Evolutionary conservation across 2,113 vertebrate species (phyloP).

Genomic region (Boulengeromyrus knoepffleri): DNA sequence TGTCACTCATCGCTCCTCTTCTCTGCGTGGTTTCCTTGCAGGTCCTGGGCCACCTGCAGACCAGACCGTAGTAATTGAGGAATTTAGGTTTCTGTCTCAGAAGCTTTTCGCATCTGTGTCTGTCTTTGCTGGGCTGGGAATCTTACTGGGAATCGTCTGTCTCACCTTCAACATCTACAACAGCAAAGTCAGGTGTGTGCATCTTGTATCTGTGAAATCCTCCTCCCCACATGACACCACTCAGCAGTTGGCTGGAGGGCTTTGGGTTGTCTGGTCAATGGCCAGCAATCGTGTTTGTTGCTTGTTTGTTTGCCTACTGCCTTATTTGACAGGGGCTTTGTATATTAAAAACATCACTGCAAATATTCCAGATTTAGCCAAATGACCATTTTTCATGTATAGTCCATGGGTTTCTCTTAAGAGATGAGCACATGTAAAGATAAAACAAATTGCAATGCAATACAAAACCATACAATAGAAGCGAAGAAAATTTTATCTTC

Average conservation of each 20-base stretch:
- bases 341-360: not conserved
- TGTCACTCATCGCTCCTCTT: not conserved
- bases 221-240: not conserved
- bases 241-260: not conserved
- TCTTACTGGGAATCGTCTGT: constrained; percentile 81
- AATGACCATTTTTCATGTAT: not conserved
- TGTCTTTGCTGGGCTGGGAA: constrained; percentile 75
- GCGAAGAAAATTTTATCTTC: not conserved
- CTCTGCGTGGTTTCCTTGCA: constrained; percentile 33
- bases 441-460: not conserved
- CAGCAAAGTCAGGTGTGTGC: constrained; percentile 77
- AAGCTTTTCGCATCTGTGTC: constrained; percentile 87
- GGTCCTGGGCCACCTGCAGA: constrained; percentile 78
- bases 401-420: not conserved
- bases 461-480: not conserved
- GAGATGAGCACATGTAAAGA: not conserved
- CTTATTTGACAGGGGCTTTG: not conserved
- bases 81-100: constrained; percentile 85
- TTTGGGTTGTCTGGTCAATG: not conserved
- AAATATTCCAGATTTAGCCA: not conserved
- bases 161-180: constrained; percentile 95
- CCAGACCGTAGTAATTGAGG: constrained; percentile 82
- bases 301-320: not conserved
- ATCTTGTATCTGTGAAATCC: not conserved
- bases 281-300: constrained; percentile 11